Base-by-base conservation (phyloP, 2,888 invertebrate genomes). In the Eumerus sabulonum region DNA sequence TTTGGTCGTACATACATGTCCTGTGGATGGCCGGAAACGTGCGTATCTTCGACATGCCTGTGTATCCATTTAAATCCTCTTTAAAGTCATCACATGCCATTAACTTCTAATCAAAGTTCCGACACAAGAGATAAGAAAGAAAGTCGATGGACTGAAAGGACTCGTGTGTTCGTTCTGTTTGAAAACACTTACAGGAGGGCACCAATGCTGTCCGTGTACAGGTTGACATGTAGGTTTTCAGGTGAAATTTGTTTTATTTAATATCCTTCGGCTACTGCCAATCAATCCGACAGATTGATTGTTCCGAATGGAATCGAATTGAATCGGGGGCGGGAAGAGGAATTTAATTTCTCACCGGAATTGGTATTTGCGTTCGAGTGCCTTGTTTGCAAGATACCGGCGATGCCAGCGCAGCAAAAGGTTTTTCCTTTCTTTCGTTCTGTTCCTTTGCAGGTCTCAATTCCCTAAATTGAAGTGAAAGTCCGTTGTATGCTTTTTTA, bases 11-110 rank as follows among this genome's bases (percentile, higher is more conserved):
- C n/a, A n/a, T 11, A 40, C 12, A 40, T 40, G n/a, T 40, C 12
- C n/a, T 40, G 12, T 53, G 68, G 18, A 13, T 47, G 45, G 54
- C 13, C 36, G 42, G 19, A 14, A 36, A n/a, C 1, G 9, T 18
- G 27, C n/a, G n/a, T 2, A 14, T n/a, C 12, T 14, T 7, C 2
- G 3, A 27, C 27, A 7, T 27, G 27, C 7, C 2, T 47, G 50
- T 3, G 12, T 45, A 54, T 54, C 59, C 44, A 56, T 47, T 67
- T 54, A 44, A 56, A 44, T 56, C 67, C 70, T 60, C 50, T 62
- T 74, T 56, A 56, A 67, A 74, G 74, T 74, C 67, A 74, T 67
- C 67, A 67, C 60, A 68, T 67, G 60, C 56, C 67, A 74, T 74
- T 67, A 67, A 74, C 56, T 67, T 74, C 56, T 67, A 74, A 62